A percentile compares a stretch with the other conserved stretches of the same genome.
These are phyloP conservation scores for Galeopsomyia nigrocyanea DNA, from an alignment of 2,888 invertebrate genomes.

Conservation along the genomic window DNA sequence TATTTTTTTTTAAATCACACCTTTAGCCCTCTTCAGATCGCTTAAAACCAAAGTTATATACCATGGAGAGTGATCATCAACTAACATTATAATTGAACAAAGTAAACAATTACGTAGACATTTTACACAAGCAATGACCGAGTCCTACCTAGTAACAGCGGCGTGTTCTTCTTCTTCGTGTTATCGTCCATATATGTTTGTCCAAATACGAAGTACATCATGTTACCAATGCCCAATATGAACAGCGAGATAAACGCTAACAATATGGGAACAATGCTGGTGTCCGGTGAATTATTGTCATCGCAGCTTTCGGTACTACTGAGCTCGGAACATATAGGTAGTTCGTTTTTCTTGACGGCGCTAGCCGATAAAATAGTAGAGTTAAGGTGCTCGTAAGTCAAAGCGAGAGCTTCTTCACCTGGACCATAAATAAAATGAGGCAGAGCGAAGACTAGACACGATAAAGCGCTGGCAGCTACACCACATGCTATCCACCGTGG, in stretches of 20 bases:
- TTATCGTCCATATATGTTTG: conserved; percentile 80
- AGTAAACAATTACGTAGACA: too few relatives aligned
- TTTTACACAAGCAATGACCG: too few relatives aligned
- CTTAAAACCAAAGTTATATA: too few relatives aligned
- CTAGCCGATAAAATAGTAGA: conserved; percentile 57
- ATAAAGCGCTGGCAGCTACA: conserved; percentile 74
- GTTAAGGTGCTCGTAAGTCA: conserved; percentile 69
- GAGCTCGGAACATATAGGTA: conserved; percentile 60
- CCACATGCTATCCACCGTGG: conserved; percentile 78
- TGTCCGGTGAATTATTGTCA: conserved; percentile 63
- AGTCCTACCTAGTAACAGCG: conserved; percentile 75
- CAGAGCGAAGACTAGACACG: conserved; percentile 74
- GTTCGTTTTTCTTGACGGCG: conserved; percentile 49
- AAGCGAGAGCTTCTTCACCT: conserved; percentile 70
- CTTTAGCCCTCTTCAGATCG: too few relatives aligned
- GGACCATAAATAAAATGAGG: conserved; percentile 77
- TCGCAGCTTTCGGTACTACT: conserved; percentile 68
- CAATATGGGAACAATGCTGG: conserved; percentile 71
- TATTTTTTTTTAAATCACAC: too few relatives aligned
- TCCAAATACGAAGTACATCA: conserved; percentile 77
- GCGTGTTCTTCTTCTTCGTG: conserved; percentile 76
- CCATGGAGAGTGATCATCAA: too few relatives aligned
- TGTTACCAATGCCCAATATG: conserved; percentile 78
- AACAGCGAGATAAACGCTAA: conserved; percentile 78
- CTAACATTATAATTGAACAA: too few relatives aligned